Evolutionary conservation across 2,113 vertebrate species (phyloP).

Genomic region (Ctenomys sociabilis): DNA sequence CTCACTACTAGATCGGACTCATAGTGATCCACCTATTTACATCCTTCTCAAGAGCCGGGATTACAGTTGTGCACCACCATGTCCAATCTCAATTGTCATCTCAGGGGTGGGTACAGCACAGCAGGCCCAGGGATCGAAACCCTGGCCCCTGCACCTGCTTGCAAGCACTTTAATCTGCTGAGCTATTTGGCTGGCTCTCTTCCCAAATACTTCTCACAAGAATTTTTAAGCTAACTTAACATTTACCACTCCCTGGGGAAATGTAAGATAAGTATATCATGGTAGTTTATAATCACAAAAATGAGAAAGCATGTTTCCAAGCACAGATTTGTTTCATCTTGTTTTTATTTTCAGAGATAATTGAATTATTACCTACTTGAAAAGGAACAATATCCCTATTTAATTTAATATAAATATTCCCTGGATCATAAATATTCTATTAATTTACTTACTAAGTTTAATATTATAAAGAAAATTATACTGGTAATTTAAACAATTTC

Average conservation of each 20-base stretch:
- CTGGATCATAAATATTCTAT: not conserved
- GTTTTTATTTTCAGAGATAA: not conserved
- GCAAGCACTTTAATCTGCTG: too few relatives aligned
- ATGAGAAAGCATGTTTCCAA: not conserved
- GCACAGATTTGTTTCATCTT: not conserved
- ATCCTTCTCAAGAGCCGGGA: too few relatives aligned
- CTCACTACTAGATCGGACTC: not conserved
- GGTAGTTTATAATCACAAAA: not conserved
- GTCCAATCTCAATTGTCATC: too few relatives aligned
- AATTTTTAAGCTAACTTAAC: not conserved
- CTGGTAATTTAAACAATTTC: not conserved
- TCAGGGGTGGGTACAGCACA: too few relatives aligned
- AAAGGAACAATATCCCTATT: not conserved
- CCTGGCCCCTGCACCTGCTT: too few relatives aligned
- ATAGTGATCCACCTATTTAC: too few relatives aligned
- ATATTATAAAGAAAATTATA: not conserved
- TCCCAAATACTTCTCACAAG: not conserved
- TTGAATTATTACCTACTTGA: not conserved
- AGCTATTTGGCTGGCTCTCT: too few relatives aligned
- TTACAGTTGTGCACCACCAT: too few relatives aligned
- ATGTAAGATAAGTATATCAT: too few relatives aligned
- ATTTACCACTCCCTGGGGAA: not conserved
- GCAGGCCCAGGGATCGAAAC: too few relatives aligned
- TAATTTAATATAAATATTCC: not conserved
- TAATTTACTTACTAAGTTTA: not conserved